Evolutionary conservation across 1,140 invertebrate species (phyloP), one percentile per base, ranked within the genome.

Genomic region (Musca vetustissima): DNA sequence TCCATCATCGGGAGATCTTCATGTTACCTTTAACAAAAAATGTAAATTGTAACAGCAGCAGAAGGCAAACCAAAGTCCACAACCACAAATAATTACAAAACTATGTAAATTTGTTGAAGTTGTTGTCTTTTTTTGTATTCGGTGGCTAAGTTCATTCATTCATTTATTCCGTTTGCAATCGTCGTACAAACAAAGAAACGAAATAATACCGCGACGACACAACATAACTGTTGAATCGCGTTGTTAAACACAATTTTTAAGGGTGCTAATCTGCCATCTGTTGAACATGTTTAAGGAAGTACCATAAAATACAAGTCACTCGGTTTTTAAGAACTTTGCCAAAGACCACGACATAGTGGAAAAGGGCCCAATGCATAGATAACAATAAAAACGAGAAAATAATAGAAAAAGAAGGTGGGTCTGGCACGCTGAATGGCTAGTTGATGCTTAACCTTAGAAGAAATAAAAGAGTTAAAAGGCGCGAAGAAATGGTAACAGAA

Each of bases 161-260:
- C 11, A 4, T 1, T 11, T n/a, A n/a, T n/a, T n/a, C n/a, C 15
- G 19, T 25, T 4, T 9, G 17, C 55, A 32, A 59, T n/a, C 1
- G 9, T 28, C 4, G n/a, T 11, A 25, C n/a, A 55, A 24, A 24
- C 21, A 55, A 6, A 28, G 28, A 15, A 28, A 19, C n/a, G 15
- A 59, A 24, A 49, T 6, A 49, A 59, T 32, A 32, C 55, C 13
- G n/a, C 24, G n/a, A n/a, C n/a, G n/a, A n/a, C n/a, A 9, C 17
- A 36, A 59, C 17, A 61, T 61, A 61, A 61, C 57, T 61, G 57
- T 61, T 61, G 57, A 61, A 61, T 61, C 57, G 57, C 57, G 57
- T 61, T 61, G 57, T n/a, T 61, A 61, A 61, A 61, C 28, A 61
- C 57, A 61, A 61, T 61, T 61, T 61, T 61, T 61, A 43, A 61